Conservation (phyloP, 2,113 vertebrate genomes). For the Phaethornis superciliosus region DNA sequence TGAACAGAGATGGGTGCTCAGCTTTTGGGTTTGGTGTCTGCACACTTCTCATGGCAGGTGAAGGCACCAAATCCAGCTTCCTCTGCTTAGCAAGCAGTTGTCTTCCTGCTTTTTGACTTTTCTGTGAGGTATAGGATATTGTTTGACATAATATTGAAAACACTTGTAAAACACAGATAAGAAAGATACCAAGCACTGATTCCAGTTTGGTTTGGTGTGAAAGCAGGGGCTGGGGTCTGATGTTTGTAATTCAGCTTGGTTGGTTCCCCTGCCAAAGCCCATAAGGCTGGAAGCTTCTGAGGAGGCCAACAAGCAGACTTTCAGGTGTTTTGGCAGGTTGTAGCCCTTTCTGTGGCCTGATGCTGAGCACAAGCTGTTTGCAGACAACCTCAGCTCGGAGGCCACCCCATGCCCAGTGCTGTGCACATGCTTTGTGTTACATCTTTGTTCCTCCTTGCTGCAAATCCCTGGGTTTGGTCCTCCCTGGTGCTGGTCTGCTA, state of each 20-base stretch:
- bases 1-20: slow-evolving; percentile 60
- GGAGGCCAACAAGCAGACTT: not conserved
- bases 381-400: fast-evolving
- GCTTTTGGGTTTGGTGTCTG: slow-evolving; percentile 79
- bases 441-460: not conserved
- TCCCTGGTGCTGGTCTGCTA: not conserved
- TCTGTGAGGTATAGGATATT: not conserved
- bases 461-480: not conserved
- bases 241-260: not conserved
- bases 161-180: not conserved
- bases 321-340: not conserved
- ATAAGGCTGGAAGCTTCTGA: not conserved
- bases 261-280: not conserved
- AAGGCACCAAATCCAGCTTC: slow-evolving; percentile 58
- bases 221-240: not conserved
- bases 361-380: not conserved
- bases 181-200: not conserved
- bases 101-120: not conserved
- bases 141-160: not conserved
- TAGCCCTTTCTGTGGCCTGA: not conserved
- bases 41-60: slow-evolving; percentile 82
- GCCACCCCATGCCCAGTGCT: fast-evolving
- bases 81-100: not conserved
- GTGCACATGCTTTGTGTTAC: fast-evolving
- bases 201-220: not conserved